Base-by-base conservation (phyloP, 2,797 vertebrate genomes). In the Dipus sagitta region DNA sequence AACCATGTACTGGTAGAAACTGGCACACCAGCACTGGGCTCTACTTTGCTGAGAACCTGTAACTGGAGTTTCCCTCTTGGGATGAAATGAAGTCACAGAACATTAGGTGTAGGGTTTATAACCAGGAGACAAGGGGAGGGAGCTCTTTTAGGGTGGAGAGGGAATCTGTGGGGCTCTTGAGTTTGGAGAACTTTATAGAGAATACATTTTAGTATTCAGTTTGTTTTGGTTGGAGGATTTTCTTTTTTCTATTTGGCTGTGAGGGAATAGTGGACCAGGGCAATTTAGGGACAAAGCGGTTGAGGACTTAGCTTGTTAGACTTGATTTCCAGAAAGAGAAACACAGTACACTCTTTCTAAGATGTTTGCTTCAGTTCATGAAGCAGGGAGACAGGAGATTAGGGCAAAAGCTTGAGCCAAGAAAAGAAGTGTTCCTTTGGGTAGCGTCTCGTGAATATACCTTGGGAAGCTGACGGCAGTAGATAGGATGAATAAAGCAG, bases 321-420 rank as follows among this genome's bases (percentile, higher is more conserved):
- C 28, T 81, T 78, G 9, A 67, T 74, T 88, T 32, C 58, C 28
- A 93, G 80, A 88, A 75, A 89, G 54, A 76, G 34, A 54, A 83
- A 13, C 12, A 52, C 47, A 58, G 28, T 71, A 28, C 24, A 32
- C 6, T 24, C 23, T 62, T 82, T 83, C 24, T 15, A 8, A 32
- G 81, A 86, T 76, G 65, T n/a, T 28, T 71, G 24, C 9, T 42
- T 82, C 28, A n/a, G n/a, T 68, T 89, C 18, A 38, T 76, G 23
- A 62, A 77, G 21, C 8, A 77, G 47, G n/a, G 76, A 65, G 18
- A 30, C 28, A 32, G 26, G 18, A 20, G 24, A 32, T 88, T 75
- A 79, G 54, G 26, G 42, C 12, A 54, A 60, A 80, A 18, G 1
- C 6, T 71, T 81, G 26, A 38, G n/a, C 15, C 58, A 58, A 81